Conservation (phyloP, 2,797 vertebrate species). For the Potorous gilbertii region DNA sequence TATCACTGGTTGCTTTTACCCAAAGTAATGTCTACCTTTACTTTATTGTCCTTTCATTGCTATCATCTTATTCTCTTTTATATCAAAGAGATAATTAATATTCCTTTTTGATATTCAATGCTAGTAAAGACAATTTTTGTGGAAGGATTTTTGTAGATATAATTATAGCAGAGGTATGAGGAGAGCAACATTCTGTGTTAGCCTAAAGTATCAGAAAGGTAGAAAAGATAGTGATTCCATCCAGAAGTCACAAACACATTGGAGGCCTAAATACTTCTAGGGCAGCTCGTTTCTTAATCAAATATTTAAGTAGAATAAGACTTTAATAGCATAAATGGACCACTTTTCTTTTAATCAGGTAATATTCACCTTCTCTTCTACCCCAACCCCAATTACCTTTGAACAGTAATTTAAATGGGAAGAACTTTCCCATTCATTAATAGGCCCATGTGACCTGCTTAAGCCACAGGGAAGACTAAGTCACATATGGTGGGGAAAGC, state of each 20-base stretch:
- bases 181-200: neutral
- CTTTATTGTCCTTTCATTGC: no score
- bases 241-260: neutral
- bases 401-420: no score
- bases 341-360: neutral
- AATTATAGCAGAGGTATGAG: neutral
- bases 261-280: neutral
- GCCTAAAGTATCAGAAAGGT: neutral
- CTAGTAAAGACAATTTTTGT: neutral
- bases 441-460: no score
- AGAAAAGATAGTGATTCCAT: neutral
- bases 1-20: no score
- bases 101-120: neutral
- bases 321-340: neutral
- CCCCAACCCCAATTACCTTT: no score
- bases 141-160: neutral
- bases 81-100: neutral
- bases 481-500: no score
- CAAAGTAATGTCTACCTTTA: no score
- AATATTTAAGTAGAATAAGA: neutral
- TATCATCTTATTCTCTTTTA: neutral
- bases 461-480: no score
- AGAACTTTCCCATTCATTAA: no score
- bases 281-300: neutral
- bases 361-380: neutral